A percentile compares a stretch with the other conserved stretches of the same genome.
Conservation (phyloP, 2,888 invertebrate species). For the Gandaritis pyraliata region DNA sequence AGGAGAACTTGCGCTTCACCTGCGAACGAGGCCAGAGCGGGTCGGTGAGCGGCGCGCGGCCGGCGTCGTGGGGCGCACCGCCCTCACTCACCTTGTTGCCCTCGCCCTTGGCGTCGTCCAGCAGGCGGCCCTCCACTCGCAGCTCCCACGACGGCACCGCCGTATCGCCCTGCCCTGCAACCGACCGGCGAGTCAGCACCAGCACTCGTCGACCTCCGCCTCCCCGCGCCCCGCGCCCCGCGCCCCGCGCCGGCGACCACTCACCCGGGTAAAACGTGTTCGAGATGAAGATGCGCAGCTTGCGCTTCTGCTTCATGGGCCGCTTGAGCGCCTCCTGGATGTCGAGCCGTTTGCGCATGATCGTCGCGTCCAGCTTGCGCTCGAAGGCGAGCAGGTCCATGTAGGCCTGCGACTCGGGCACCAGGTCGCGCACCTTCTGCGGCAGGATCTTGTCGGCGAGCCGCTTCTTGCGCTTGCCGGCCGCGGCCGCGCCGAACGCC, state of each 20-base stretch:
- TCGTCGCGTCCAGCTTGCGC: slow-evolving; percentile 98
- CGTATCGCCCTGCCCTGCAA: slow-evolving; percentile 90
- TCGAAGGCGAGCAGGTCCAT: slow-evolving; percentile 99
- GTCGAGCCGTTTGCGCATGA: slow-evolving; percentile 98
- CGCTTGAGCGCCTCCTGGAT: slow-evolving; percentile 99
- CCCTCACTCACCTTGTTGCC: slow-evolving; percentile 87
- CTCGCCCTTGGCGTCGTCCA: slow-evolving; percentile 97
- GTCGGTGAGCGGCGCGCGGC: slow-evolving; percentile 8
- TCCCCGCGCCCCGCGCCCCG: not conserved
- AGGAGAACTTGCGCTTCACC: slow-evolving; percentile 98
- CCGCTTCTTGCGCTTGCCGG: slow-evolving; percentile 94
- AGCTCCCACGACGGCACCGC: slow-evolving; percentile 98
- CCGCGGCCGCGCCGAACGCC: slow-evolving; percentile 47
- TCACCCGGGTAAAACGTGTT: slow-evolving; percentile 98
- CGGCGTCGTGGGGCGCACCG: slow-evolving; percentile 1
- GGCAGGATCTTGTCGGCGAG: slow-evolving; percentile 98
- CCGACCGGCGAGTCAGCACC: no score
- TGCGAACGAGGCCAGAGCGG: slow-evolving; percentile 55
- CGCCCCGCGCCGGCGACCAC: no score
- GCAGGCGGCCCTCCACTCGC: slow-evolving; percentile 97
- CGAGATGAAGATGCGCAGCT: slow-evolving; percentile 98
- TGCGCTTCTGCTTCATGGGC: slow-evolving; percentile 99
- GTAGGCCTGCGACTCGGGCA: slow-evolving; percentile 99
- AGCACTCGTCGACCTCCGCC: not conserved
- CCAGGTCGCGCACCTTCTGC: slow-evolving; percentile 95